Evolutionary conservation across 2,888 invertebrate species (phyloP).

Genomic region (Leptarthrus brevirostris): DNA sequence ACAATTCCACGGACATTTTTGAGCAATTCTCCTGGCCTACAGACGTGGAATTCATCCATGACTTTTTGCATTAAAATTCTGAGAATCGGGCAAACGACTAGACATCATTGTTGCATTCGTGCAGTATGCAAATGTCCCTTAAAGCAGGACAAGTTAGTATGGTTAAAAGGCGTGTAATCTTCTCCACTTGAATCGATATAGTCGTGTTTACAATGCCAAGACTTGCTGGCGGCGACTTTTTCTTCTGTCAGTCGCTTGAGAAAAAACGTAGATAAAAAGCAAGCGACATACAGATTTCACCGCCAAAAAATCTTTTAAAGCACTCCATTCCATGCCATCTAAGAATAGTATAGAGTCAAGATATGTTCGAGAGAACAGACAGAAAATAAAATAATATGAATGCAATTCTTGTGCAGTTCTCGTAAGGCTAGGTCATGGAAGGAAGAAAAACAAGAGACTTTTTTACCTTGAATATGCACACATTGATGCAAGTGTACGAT

Average conservation of each 20-base stretch:
- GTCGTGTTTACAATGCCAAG: conserved; percentile 9
- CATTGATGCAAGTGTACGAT: too few relatives aligned
- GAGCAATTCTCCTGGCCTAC: too few relatives aligned
- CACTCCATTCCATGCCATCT: background rate
- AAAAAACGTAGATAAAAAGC: too few relatives aligned
- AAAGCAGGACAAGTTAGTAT: background rate
- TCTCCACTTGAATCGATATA: conserved; percentile 20
- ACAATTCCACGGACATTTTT: too few relatives aligned
- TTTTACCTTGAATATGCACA: too few relatives aligned
- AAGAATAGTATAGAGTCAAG: conserved; percentile 13
- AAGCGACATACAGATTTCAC: too few relatives aligned
- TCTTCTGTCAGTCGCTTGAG: background rate
- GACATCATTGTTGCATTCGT: conserved; percentile 22
- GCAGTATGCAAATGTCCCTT: conserved; percentile 24
- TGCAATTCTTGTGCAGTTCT: too few relatives aligned
- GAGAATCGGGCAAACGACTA: conserved; percentile 11
- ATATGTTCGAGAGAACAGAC: conserved; percentile 9
- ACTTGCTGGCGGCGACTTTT: conserved; percentile 10
- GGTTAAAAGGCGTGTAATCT: conserved; percentile 10
- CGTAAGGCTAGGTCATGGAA: too few relatives aligned
- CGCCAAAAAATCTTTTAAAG: conserved; percentile 1
- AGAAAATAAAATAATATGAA: too few relatives aligned
- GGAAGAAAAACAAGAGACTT: too few relatives aligned
- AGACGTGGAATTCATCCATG: too few relatives aligned
- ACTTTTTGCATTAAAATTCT: conserved; percentile 30